These are phyloP conservation scores for Plutella xylostella DNA, from an alignment of 2,888 invertebrate species.

Conservation along the genomic window DNA sequence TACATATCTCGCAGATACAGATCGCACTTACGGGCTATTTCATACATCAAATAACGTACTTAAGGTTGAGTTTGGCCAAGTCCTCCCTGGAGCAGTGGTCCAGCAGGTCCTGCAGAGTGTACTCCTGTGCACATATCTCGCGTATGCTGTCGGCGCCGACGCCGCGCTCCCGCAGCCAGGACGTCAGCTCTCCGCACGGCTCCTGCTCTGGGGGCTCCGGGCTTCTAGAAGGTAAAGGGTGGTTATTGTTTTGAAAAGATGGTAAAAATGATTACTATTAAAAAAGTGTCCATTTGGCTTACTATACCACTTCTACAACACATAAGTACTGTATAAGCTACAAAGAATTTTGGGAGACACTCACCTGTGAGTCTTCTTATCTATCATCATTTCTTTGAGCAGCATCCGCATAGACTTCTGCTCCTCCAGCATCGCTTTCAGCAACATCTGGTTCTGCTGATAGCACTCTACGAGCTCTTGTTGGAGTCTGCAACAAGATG, in stretches of 20 bases:
- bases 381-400: slow-evolving; percentile 51
- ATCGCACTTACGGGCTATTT: no score
- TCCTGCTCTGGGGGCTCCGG: neutral
- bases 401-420: slow-evolving; percentile 74
- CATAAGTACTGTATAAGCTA: no score
- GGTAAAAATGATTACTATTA: no score
- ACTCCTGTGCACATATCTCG: slow-evolving; percentile 80
- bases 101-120: slow-evolving; percentile 82
- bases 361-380: slow-evolving; percentile 23
- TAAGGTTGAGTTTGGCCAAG: slow-evolving; percentile 80
- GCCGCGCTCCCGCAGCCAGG: slow-evolving; percentile 78
- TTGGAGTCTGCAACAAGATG: slow-evolving; percentile 70
- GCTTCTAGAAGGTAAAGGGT: neutral
- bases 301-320: no score
- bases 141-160: slow-evolving; percentile 76
- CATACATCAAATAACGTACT: slow-evolving; percentile 57
- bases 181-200: neutral
- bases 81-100: slow-evolving; percentile 86
- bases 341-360: neutral
- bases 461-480: slow-evolving; percentile 83
- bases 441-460: slow-evolving; percentile 76
- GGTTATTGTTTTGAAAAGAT: no score
- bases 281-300: no score
- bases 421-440: slow-evolving; percentile 78
- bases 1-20: no score